Conservation (phyloP, 2,888 invertebrate species). For the Catocala sponsa region DNA sequence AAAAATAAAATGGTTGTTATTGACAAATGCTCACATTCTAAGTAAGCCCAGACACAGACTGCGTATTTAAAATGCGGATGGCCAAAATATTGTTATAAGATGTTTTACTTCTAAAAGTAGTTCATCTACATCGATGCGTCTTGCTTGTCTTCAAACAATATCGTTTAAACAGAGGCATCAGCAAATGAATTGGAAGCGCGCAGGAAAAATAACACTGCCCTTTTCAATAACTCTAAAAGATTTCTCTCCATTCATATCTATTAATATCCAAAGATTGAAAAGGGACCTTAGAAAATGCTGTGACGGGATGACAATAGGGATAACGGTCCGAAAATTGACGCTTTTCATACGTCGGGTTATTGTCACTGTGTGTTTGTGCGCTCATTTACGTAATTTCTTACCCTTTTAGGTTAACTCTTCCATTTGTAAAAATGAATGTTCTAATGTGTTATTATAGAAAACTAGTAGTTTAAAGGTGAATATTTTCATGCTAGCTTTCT, state of each 20-base stretch:
- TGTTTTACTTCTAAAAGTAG: too few species aligned
- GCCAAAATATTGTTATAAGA: too few species aligned
- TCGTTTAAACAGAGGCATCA: not conserved
- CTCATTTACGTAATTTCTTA: not conserved
- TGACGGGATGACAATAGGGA: conserved; percentile 3
- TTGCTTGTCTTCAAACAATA: not conserved
- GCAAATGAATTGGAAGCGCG: conserved; percentile 5
- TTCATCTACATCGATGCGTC: too few species aligned
- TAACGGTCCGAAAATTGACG: conserved; percentile 6
- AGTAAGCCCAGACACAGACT: too few species aligned
- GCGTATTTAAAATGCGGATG: too few species aligned
- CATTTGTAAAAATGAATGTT: too few species aligned
- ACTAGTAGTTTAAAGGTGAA: too few species aligned
- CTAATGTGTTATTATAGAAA: too few species aligned
- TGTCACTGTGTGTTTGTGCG: conserved; percentile 1
- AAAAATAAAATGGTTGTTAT: too few species aligned
- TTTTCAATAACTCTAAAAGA: conserved; percentile 14
- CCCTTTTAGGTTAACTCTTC: not conserved
- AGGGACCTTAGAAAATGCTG: conserved; percentile 7
- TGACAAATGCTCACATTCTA: too few species aligned
- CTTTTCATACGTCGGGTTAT: conserved; percentile 2
- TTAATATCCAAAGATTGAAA: conserved; percentile 21
- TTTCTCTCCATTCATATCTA: conserved; percentile 11
- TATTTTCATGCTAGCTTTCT: too few species aligned
- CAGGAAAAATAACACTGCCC: conserved; percentile 9